Evolutionary conservation across 2,113 vertebrate species (phyloP).

Genomic region (Hassar affinis): DNA sequence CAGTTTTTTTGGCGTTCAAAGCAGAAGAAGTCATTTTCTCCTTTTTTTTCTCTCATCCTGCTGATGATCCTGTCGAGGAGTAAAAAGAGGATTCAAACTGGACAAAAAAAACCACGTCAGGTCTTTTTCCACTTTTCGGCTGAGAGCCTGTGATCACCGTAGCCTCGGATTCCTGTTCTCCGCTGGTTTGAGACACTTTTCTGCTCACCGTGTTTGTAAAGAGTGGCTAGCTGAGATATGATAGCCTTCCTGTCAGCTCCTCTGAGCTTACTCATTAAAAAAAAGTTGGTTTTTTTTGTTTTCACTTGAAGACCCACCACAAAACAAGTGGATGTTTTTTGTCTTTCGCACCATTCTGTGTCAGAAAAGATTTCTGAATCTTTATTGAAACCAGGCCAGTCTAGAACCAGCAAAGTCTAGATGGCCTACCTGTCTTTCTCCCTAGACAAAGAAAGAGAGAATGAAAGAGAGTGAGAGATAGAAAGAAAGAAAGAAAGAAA

Average conservation of each 20-base stretch:
- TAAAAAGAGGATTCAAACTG: background rate
- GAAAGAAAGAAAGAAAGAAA: no score
- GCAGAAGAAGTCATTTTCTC: background rate
- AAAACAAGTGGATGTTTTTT: background rate
- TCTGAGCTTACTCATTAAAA: background rate
- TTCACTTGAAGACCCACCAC: background rate
- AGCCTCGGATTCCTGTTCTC: background rate
- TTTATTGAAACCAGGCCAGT: background rate
- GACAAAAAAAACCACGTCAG: background rate
- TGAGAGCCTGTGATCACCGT: background rate
- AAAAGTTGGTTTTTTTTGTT: no score
- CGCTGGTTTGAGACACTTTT: background rate
- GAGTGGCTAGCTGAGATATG: background rate
- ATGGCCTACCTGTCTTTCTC: no score
- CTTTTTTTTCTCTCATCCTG: background rate
- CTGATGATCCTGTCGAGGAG: slow-evolving; percentile 50
- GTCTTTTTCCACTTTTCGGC: background rate
- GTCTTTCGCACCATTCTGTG: background rate
- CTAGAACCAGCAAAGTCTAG: background rate
- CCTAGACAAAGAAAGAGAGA: no score
- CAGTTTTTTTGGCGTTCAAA: slow-evolving; percentile 34
- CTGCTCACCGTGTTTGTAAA: background rate
- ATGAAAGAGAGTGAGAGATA: no score
- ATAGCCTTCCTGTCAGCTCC: background rate
- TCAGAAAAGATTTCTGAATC: background rate